Evolutionary conservation across 2,888 invertebrate genomes (phyloP), one percentile per base, ranked within the genome.

Genomic region (Sarcophaga variegata): DNA sequence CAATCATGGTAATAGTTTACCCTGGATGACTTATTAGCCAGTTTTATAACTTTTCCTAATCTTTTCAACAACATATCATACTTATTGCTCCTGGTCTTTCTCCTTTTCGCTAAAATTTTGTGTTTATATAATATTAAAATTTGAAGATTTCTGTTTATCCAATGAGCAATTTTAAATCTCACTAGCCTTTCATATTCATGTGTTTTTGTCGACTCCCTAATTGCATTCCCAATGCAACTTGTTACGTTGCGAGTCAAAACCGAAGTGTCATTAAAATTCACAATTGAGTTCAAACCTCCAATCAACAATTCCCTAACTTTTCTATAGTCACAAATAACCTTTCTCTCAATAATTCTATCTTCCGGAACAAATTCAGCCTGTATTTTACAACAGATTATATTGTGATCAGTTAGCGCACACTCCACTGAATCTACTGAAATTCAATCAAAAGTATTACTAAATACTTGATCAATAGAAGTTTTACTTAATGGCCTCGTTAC

Each of bases 381-480:
- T 64, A 27, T 67, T 45, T 67, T 67, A 3, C 47, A 67, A 20
- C 67, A 67, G 37, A 67, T 67, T 67, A 67, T 67, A 45, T 67
- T 67, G 45, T 67, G 67, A 67, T 47, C 37, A 37, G 67, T 67
- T 67, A 47, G 45, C 45, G 67, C 20, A 45, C 74, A 74, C 62
- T 76, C 76, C 6, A 76, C 66, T 14, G 76, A 67, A 37, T 76
- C 64, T 22, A 14, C 8, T 37, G 20, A 47, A 27, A 69, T 17
- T 14, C 45, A 0, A 0, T 76, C 66, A 67, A 64, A 66, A 27
- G 64, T 37, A 54, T 76, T 76, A 66, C 76, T 66, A n/a, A 76
- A 54, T 14, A 66, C 27, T 20, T 76, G 66, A 76, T 76, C 75
- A 76, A 76, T 76, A 49, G 63, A 76, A 22, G 75, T 25, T 64